Percentiles rank a stretch among this genome's conserved stretches.
Conservation (phyloP, 37 sponge, comb jelly and placozoan genomes). For the Spongia lamella region DNA sequence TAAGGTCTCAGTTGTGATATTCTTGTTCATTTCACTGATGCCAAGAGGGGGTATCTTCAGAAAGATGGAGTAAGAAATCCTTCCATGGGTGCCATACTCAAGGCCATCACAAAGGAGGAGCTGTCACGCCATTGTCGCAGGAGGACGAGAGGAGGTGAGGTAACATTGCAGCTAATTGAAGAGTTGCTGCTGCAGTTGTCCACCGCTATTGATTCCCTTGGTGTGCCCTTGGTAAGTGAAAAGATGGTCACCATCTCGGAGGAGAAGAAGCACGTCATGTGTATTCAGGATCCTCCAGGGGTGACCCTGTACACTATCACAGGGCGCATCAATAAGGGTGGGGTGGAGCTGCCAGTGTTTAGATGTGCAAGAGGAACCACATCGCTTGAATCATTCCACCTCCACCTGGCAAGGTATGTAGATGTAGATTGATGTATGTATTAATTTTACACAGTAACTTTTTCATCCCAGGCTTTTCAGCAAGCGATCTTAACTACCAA, state of each 20-base stretch:
- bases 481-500: constrained; percentile 32
- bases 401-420: constrained; percentile 25
- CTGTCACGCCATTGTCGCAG: constrained; percentile 38
- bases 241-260: constrained; percentile 30
- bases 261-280: constrained; percentile 35
- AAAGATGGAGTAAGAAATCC: no score
- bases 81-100: constrained; percentile 11
- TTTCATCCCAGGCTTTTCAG: constrained; percentile 41
- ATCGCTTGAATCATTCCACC: constrained; percentile 32
- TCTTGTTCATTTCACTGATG: no score
- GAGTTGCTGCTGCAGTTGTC: constrained; percentile 29
- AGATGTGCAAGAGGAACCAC: constrained; percentile 41
- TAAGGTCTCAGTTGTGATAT: no score
- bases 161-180: constrained; percentile 12
- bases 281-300: constrained; percentile 35
- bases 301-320: constrained; percentile 10
- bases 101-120: constrained; percentile 40
- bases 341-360: constrained; percentile 17
- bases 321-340: constrained; percentile 6
- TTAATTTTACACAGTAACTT: no score
- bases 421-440: no score
- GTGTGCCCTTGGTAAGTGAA: constrained; percentile 29
- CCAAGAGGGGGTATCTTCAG: no score
- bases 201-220: constrained; percentile 32
- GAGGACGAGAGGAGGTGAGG: constrained; percentile 15